Evolutionary conservation across 1,140 invertebrate genomes (phyloP).

Genomic region (Sipha flava): DNA sequence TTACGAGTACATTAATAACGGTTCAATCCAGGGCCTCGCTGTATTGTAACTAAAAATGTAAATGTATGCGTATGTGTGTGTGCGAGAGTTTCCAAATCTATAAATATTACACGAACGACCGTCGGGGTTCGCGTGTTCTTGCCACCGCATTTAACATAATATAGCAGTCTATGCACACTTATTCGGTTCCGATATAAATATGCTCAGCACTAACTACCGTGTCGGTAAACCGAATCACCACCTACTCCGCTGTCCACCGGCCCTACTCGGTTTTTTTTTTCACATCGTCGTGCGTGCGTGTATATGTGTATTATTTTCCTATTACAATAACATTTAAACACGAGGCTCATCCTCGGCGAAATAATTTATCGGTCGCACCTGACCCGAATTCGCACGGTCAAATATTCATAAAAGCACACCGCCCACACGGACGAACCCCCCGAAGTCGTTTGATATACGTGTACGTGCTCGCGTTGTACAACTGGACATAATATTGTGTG

Average conservation of each 20-base stretch:
- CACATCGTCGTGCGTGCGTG: neutral
- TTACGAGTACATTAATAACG: too few species aligned
- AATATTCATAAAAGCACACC: constrained; percentile 9
- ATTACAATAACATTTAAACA: neutral
- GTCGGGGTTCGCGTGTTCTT: neutral
- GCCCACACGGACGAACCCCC: too few species aligned
- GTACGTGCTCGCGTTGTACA: too few species aligned
- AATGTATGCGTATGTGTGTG: too few species aligned
- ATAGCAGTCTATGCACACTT: neutral
- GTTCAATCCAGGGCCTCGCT: too few species aligned
- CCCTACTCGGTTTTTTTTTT: neutral
- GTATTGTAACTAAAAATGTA: too few species aligned
- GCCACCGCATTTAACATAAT: neutral
- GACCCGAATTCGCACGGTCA: constrained; percentile 24
- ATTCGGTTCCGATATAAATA: neutral
- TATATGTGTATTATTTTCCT: neutral
- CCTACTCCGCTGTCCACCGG: too few species aligned
- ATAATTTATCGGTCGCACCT: constrained; percentile 21
- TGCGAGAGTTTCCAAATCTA: neutral
- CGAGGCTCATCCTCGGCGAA: neutral
- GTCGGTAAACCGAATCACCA: neutral
- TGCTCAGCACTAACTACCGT: too few species aligned
- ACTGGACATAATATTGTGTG: too few species aligned
- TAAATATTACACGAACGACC: neutral
- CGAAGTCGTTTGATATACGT: neutral